Base-by-base conservation (phyloP, 1,140 invertebrate genomes). In the Heterodera carotae region DNA sequence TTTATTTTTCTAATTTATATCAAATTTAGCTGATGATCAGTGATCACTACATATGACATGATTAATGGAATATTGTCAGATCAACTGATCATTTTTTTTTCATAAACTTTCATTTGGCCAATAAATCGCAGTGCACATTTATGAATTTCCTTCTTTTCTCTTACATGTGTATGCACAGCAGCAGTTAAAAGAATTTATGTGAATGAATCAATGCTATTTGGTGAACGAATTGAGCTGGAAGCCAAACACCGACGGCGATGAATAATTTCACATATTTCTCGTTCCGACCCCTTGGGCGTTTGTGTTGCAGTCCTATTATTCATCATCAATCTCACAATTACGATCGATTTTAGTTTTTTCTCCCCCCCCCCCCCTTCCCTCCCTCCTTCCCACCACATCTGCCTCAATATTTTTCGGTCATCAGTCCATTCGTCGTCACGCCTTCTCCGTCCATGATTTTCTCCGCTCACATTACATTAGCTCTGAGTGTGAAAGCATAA, bases 181-280 rank as follows among this genome's bases (percentile, higher is more conserved):
- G 15, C 15, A 43, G 15, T 12, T 10, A 56, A 56, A 56, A 5
- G 12, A 22, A 15, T 22, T 56, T 18, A 43, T 43, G 7, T 12
- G 7, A 22, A 56, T 56, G 48, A 56, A 56, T 56, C 48, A 56
- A 5, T 56, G 48, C 12, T 56, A 56, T 56, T 56, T 56, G 48
- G 48, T 56, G 48, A n/a, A n/a, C n/a, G n/a, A 56, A 56, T 56
- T 56, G 48, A 56, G 22, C 22, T 56, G 48, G 48, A 56, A 56
- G 48, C 48, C 48, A 56, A 56, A 56, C 48, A 56, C 18, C 48
- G 22, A 15, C 18, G 18, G 15, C 22, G 48, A 56, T 56, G 48
- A 56, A 56, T 56, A 56, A 56, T 56, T 22, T 56, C 48, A 56
- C 48, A 56, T 56, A 43, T 56, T 56, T 56, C 22, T 56, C 48